These are phyloP conservation scores for Elephantulus edwardii DNA, from an alignment of 2,113 vertebrate species.

Conservation along the genomic window DNA sequence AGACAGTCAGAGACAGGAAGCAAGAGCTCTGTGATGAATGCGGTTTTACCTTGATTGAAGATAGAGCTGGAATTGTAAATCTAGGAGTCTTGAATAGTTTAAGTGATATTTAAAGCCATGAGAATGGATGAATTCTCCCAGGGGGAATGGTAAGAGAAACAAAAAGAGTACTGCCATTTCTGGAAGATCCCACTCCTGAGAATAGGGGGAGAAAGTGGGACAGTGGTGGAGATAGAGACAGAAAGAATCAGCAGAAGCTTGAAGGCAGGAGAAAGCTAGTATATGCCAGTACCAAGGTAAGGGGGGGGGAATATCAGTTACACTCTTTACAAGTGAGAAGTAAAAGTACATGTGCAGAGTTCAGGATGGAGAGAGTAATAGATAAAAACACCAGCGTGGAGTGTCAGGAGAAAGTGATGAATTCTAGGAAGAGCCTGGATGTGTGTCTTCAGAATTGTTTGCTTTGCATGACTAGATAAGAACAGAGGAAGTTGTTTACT, in stretches of 20 bases:
- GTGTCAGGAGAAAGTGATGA: no score
- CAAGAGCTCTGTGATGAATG: slow-evolving; percentile 29
- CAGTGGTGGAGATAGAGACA: not conserved
- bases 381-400: no score
- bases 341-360: not conserved
- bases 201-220: not conserved
- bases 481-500: no score
- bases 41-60: slow-evolving; percentile 45
- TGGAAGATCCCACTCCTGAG: not conserved
- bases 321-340: not conserved
- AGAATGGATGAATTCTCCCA: slow-evolving; percentile 10
- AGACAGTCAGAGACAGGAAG: not conserved
- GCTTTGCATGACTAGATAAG: no score
- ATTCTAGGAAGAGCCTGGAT: no score
- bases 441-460: no score
- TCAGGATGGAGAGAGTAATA: no score
- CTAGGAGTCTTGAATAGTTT: slow-evolving; percentile 19
- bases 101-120: not conserved
- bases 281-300: not conserved
- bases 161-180: not conserved
- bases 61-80: slow-evolving; percentile 53
- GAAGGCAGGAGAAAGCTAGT: not conserved
- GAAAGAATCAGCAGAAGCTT: not conserved
- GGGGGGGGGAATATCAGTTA: not conserved
- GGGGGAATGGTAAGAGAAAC: not conserved